Evolutionary conservation across 2,888 invertebrate species (phyloP), one percentile per base, ranked within the genome.

Genomic region (Deilephila porcellus): DNA sequence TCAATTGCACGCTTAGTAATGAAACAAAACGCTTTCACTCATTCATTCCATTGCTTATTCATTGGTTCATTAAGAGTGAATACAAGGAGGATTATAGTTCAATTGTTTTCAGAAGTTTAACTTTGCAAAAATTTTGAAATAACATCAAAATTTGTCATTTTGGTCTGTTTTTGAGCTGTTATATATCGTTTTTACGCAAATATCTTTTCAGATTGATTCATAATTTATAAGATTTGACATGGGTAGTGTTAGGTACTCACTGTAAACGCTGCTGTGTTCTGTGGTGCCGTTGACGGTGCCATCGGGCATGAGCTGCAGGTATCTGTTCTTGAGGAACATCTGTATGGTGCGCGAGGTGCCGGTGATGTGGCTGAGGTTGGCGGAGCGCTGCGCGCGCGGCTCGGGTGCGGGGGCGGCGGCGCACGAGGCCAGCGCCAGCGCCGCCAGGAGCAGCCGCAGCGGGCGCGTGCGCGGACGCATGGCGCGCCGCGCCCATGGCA

Each of bases 271-370:
- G 90, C 95, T 96, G 94, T 96, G 97, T 91, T 97, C 96, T 88
- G 95, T 96, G 89, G 97, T 97, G 83, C 98, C 97, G 95, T 97
- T 97, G 92, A 98, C 97, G 84, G 97, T 97, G 91, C 98, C 98
- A 95, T 97, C 97, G 82, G 97, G 97, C 93, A 97, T 94, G 85
- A 98, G 95, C 95, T 98, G 98, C 81, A 98, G 96, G 90, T 97
- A 97, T 83, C 97, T 96, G 95, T 97, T 97, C 95, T 97, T 97
- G 93, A 98, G 96, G 95, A 96, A 97, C 96, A 98, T 96, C 94
- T 97, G 97, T 87, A 98, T 97, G 89, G 97, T 97, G 85, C 97
- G 95, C 80, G 96, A 96, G 76, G 97, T 96, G 90, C 97, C 97
- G 83, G 97, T 97, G 89, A 97, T 96, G 93, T 97, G 97, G 87